These are phyloP conservation scores for Tyrannus savana DNA, from an alignment of 2,113 vertebrate species.

Conservation along the genomic window DNA sequence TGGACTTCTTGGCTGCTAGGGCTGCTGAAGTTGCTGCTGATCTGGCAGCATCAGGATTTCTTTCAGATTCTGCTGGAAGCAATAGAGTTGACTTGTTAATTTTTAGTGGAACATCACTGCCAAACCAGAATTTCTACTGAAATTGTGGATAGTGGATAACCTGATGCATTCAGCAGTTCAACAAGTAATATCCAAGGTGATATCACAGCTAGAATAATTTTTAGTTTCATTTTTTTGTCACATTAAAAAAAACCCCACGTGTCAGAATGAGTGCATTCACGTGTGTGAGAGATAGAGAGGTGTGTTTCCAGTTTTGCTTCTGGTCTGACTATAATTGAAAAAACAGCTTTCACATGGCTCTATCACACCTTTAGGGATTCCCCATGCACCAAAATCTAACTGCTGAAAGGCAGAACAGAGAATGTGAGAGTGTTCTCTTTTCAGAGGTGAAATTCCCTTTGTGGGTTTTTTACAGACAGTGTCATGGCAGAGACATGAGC, in stretches of 20 bases:
- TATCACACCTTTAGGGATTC: neutral
- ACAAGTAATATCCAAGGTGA: neutral
- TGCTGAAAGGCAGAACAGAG: neutral
- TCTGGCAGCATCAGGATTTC: neutral
- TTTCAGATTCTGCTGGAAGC: neutral
- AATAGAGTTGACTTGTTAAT: neutral
- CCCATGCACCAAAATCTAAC: neutral
- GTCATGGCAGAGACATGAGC: neutral
- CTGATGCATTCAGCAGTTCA: neutral
- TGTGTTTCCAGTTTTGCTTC: neutral
- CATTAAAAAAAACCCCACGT: rapidly evolving
- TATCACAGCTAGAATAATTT: neutral
- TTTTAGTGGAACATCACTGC: neutral
- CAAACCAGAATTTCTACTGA: neutral
- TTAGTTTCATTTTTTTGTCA: neutral
- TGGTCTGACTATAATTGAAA: neutral
- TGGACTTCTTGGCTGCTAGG: neutral
- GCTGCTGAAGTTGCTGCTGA: neutral
- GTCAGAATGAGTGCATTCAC: neutral
- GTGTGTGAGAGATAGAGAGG: neutral
- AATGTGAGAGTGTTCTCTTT: neutral
- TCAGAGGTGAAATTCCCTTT: neutral
- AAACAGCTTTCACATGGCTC: rapidly evolving
- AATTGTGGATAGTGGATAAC: neutral
- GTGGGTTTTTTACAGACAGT: neutral